phyloP scores from a whole-genome alignment of 2,888 invertebrate genomes.

The Drosophila ustulata region DNA sequence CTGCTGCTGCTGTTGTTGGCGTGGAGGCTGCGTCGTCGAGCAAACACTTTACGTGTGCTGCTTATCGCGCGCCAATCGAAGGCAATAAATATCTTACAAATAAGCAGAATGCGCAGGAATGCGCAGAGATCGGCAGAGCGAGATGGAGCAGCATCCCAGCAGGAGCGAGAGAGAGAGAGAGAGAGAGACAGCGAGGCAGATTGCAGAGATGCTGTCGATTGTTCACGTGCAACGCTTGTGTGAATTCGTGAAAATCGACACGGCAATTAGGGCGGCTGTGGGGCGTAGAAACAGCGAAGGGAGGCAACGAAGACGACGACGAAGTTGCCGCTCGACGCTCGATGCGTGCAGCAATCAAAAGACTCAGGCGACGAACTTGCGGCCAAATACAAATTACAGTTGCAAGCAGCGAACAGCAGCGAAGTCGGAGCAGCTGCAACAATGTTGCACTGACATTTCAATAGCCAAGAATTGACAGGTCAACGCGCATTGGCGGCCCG shows the following conservation, averaged over 20 bases:
- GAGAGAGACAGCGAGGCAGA: neutral
- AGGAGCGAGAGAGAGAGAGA: neutral
- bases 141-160: neutral
- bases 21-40: slow-evolving; percentile 33
- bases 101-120: slow-evolving; percentile 85
- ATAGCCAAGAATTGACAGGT: slow-evolving; percentile 85
- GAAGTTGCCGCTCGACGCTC: neutral
- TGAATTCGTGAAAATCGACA: slow-evolving; percentile 81
- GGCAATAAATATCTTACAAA: slow-evolving; percentile 86
- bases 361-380: slow-evolving; percentile 79
- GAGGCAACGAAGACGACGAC: neutral
- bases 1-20: slow-evolving; percentile 37
- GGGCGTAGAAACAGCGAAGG: too few species aligned
- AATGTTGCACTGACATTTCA: slow-evolving; percentile 83
- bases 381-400: slow-evolving; percentile 45
- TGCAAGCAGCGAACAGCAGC: slow-evolving; percentile 12
- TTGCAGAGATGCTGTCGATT: slow-evolving; percentile 67
- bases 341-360: slow-evolving; percentile 64
- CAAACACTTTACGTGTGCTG: slow-evolving; percentile 84
- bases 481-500: slow-evolving; percentile 81
- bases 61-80: slow-evolving; percentile 85
- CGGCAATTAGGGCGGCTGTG: slow-evolving; percentile 76
- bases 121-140: slow-evolving; percentile 36
- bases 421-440: slow-evolving; percentile 13
- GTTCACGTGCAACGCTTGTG: slow-evolving; percentile 77